Evolutionary conservation across 2,797 vertebrate genomes (phyloP).

Genomic region (Coluber constrictor): DNA sequence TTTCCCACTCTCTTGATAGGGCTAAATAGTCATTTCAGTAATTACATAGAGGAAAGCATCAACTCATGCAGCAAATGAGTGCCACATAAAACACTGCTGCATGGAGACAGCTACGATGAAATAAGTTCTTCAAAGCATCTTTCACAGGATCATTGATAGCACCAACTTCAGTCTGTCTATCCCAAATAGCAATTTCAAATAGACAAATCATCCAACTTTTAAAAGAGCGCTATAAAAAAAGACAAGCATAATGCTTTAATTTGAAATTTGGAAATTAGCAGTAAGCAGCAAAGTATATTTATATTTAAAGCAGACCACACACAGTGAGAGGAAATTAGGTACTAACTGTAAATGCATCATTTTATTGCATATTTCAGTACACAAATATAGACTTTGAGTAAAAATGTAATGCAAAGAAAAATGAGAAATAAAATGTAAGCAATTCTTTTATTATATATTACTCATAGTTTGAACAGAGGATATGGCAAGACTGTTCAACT

Average conservation of each 20-base stretch:
- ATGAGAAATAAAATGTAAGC: not conserved
- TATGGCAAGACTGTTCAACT: conserved; percentile 27
- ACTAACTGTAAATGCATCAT: conserved; percentile 75
- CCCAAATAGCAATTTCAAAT: not conserved
- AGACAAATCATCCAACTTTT: not conserved
- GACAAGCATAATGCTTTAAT: not conserved
- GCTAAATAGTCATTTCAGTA: not conserved
- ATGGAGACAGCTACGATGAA: not conserved
- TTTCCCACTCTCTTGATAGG: not conserved
- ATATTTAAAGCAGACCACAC: conserved; percentile 39
- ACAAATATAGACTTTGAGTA: conserved; percentile 83
- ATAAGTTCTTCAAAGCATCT: not conserved
- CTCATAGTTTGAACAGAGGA: conserved; percentile 58
- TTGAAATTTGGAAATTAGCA: not conserved
- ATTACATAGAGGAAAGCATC: not conserved
- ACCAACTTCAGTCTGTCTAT: not conserved
- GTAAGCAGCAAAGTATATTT: not conserved
- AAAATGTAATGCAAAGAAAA: conserved; percentile 50
- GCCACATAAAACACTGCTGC: not conserved
- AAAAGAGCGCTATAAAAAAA: not conserved
- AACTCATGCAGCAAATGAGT: not conserved
- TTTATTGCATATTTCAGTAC: conserved; percentile 95
- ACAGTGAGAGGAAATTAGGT: conserved; percentile 60
- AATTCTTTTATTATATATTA: conserved; percentile 33
- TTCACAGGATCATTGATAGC: not conserved